phyloP scores from a whole-genome alignment of 2,113 vertebrate genomes.

The Pardalotus punctatus region DNA sequence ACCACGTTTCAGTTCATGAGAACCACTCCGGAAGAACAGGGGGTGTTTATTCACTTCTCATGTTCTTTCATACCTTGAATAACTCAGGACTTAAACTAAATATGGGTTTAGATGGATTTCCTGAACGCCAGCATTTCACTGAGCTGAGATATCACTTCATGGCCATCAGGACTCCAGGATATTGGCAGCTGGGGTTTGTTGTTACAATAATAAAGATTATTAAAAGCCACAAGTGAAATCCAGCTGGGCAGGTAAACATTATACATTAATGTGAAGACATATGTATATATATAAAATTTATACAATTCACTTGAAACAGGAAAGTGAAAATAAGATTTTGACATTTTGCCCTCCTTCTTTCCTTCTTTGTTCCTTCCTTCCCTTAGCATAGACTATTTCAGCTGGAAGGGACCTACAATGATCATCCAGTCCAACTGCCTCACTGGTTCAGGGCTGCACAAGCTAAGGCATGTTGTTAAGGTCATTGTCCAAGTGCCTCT shows the following conservation, averaged over 20 bases:
- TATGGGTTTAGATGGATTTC: background rate
- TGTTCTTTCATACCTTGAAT: background rate
- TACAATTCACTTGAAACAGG: background rate
- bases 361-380: background rate
- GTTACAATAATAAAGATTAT: background rate
- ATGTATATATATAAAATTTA: background rate
- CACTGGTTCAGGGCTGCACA: background rate
- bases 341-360: background rate
- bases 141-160: background rate
- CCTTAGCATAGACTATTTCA: background rate
- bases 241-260: background rate
- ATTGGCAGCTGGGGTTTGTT: background rate
- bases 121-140: background rate
- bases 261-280: background rate
- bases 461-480: background rate
- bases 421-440: background rate
- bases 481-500: background rate
- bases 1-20: background rate
- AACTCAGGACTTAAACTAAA: background rate
- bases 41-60: background rate
- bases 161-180: background rate
- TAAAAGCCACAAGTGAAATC: background rate
- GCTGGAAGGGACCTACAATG: background rate
- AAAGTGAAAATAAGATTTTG: background rate
- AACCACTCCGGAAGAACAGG: accelerated